Base-by-base conservation (phyloP, 1,140 invertebrate species). In the Formica selysi region DNA sequence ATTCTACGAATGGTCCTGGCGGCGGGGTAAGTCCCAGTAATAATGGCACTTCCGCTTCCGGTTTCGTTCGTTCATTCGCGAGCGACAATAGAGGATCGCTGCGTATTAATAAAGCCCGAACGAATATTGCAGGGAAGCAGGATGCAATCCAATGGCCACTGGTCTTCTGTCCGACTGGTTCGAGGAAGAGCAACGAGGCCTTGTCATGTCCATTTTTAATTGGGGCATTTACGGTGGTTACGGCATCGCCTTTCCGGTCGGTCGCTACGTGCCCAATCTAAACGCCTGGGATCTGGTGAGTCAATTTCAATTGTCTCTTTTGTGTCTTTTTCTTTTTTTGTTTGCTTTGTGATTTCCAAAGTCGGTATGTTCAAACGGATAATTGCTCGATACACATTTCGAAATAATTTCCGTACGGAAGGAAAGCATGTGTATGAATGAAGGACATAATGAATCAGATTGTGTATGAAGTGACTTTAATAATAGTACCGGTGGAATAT, bases 201-300 rank as follows among this genome's bases (percentile, higher is more conserved):
- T 98, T 16, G 98, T 98, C 0, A 97, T 99, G 96, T 98, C 98
- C 1, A 97, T 99, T 76, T 99, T 99, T 95, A 99, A 99, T 94
- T 99, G 98, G 98, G 98, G 98, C 48, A 99, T 99, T 87, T 99
- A 99, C 92, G 98, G 98, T 29, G 98, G 98, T 13, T 99, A 99
- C 88, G 98, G 98, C 59, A 97, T 99, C 65, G 98, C 98, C 11
- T 99, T 98, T 93, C 98, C 98, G 0, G 97, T 99, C 26, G 98
- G 98, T 0, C 97, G 98, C 87, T 99, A 99, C 90, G 96, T 99
- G 59, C 98, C 98, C 1, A 95, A 96, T 61, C 91, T 97, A 19
- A 97, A 99, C 91, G 96, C 97, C 61, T 98, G 97, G 96, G 96
- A 96, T 86, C 92, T 98, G 94, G 97, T 97, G 94, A 95, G 95